These are phyloP conservation scores for Podarcis muralis DNA, from an alignment of 2,113 vertebrate species.

Conservation along the genomic window DNA sequence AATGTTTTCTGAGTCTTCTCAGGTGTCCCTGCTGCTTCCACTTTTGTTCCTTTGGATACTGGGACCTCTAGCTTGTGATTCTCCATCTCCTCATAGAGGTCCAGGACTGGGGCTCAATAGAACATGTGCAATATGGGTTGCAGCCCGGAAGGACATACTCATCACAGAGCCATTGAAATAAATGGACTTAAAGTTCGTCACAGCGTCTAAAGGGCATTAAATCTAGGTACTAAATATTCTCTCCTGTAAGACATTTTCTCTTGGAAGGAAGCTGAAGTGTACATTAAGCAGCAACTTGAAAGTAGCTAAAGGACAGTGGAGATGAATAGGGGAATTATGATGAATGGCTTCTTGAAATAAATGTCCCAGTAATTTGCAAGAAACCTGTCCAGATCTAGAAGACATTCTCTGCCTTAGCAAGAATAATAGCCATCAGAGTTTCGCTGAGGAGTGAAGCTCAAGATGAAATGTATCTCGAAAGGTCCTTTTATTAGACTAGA, in stretches of 20 bases:
- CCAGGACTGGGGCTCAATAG: background rate
- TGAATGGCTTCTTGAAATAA: conserved; percentile 38
- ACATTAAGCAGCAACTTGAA: background rate
- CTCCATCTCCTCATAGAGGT: background rate
- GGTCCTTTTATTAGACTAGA: conserved; percentile 14
- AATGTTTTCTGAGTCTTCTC: background rate
- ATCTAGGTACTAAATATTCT: background rate
- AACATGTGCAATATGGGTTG: background rate
- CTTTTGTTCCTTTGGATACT: background rate
- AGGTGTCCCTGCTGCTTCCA: background rate
- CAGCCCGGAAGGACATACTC: background rate
- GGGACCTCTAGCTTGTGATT: background rate
- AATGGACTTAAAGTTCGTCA: background rate
- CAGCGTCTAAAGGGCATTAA: background rate
- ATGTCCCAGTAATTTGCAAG: conserved; percentile 15
- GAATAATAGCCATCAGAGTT: conserved; percentile 20
- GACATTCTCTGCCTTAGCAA: background rate
- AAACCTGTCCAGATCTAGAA: background rate
- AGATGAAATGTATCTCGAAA: conserved; percentile 23
- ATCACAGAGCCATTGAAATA: background rate
- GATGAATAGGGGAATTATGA: background rate
- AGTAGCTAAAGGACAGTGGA: conserved; percentile 12
- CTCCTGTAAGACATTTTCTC: background rate
- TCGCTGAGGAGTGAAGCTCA: conserved; percentile 17
- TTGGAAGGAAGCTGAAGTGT: conserved; percentile 1